Evolutionary conservation across 2,797 vertebrate species (phyloP), one percentile per base, ranked within the genome.

Genomic region (Potorous gilbertii): DNA sequence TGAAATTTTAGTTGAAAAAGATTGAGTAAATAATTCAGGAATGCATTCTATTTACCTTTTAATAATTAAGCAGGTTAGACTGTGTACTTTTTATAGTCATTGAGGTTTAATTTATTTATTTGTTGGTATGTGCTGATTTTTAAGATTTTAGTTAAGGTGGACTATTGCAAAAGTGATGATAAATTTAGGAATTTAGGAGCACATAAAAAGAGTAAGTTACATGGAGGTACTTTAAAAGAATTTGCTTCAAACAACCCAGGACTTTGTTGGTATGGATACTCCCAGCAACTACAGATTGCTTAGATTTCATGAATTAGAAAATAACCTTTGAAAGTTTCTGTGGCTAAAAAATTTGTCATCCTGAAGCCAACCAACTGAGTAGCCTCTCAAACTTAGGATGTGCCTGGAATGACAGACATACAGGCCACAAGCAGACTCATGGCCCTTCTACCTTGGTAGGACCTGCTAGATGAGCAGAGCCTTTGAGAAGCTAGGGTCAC

Each of bases 1-100:
- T 98, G 94, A 98, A 97, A 97, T 98, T 98, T 98, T 98, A 98
- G 98, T 98, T 98, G 96, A 98, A 98, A 97, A 98, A 97, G 97
- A 98, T 98, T 98, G 98, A 97, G 98, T 98, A 98, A 99, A 99
- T 99, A 98, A 98, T 98, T 99, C 96, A 98, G 96, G 98, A 98
- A 91, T 98, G 97, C 97, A 97, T 98, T 98, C 97, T 99, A 96
- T 98, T 98, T 99, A 98, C 98, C 98, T 98, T 98, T 99, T 98
- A 99, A 99, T 98, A 98, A 98, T 98, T 99, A 98, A 99, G 96
- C 96, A 98, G 97, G 97, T 97, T 98, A 98, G 98, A 97, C 96
- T 98, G 96, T 98, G 98, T 98, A 98, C 97, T 98, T 98, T 98
- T 98, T 98, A 98, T 98, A 98, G 97, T 96, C 93, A 96, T 96